Evolutionary conservation across 2,797 vertebrate species (phyloP).

Genomic region (Margarornis squamiger): DNA sequence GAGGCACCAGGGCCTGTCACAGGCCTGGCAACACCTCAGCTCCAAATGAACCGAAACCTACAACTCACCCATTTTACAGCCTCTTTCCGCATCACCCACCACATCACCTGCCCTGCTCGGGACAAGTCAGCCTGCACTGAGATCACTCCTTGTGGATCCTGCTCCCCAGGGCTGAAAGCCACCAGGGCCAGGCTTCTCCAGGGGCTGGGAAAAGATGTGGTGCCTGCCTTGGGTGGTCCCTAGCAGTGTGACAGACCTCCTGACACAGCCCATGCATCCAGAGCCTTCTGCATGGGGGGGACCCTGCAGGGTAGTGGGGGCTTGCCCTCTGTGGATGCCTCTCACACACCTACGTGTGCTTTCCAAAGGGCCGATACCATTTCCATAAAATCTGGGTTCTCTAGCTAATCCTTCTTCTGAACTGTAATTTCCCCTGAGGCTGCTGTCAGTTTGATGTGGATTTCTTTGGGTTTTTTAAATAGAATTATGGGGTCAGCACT

Average conservation of each 20-base stretch:
- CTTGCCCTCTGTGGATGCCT: neutral
- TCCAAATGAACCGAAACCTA: constrained; percentile 48
- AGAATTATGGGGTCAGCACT: constrained; percentile 84
- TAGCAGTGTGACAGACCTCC: neutral
- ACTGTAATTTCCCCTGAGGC: constrained; percentile 78
- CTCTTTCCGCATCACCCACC: constrained; percentile 10
- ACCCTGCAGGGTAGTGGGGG: neutral
- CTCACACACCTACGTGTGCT: neutral
- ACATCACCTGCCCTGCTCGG: neutral
- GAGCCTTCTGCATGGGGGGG: fast-evolving
- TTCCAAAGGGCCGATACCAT: neutral
- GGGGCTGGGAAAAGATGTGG: neutral
- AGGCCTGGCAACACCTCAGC: constrained; percentile 67
- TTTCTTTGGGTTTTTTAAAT: constrained; percentile 77
- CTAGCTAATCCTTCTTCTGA: constrained; percentile 75
- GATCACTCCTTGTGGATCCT: neutral
- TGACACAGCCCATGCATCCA: fast-evolving
- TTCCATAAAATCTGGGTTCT: constrained; percentile 74
- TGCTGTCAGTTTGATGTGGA: constrained; percentile 78
- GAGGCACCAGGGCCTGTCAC: constrained; percentile 63
- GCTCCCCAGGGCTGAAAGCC: neutral
- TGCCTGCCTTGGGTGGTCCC: fast-evolving
- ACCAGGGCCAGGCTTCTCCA: neutral
- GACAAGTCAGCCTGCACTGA: neutral
- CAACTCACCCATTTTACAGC: constrained; percentile 51